Evolutionary conservation across 2,113 vertebrate species (phyloP).

Genomic region (Aspidoscelis tigris): DNA sequence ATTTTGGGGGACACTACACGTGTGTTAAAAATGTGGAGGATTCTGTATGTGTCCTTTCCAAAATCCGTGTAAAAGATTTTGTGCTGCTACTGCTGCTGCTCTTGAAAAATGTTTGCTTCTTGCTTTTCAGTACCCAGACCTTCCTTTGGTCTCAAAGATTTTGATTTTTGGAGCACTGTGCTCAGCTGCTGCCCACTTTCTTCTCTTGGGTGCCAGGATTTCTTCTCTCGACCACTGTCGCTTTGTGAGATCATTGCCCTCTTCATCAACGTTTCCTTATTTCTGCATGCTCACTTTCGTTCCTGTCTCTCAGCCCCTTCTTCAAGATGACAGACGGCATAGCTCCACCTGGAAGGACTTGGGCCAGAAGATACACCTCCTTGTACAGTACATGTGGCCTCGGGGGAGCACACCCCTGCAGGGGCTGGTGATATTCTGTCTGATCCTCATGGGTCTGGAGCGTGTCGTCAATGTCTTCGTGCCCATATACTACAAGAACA

Average conservation of each 20-base stretch:
- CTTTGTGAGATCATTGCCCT: not conserved
- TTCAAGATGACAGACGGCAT: slow-evolving; percentile 59
- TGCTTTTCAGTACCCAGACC: not conserved
- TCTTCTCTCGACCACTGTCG: not conserved
- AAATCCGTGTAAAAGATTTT: not conserved
- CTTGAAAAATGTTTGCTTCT: not conserved
- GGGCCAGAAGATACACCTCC: slow-evolving; percentile 82
- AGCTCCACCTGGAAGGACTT: slow-evolving; percentile 89
- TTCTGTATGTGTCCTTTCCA: too few species aligned
- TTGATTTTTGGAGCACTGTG: not conserved
- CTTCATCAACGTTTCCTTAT: not conserved
- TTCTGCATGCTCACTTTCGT: not conserved
- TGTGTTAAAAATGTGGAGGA: too few species aligned
- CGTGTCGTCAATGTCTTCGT: slow-evolving; percentile 92
- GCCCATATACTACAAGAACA: slow-evolving; percentile 92
- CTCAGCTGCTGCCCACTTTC: not conserved
- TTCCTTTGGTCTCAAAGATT: not conserved
- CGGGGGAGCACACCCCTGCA: slow-evolving; percentile 83
- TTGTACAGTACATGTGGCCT: slow-evolving; percentile 94
- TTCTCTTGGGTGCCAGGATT: not conserved
- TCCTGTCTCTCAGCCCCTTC: slow-evolving; percentile 67
- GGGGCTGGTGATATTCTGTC: slow-evolving; percentile 87
- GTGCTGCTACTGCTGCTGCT: not conserved
- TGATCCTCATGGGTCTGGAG: slow-evolving; percentile 87
- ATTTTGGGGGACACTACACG: too few species aligned